Evolutionary conservation across 1,140 invertebrate species (phyloP), one percentile per base, ranked within the genome.

Genomic region (Camponotus floridanus): DNA sequence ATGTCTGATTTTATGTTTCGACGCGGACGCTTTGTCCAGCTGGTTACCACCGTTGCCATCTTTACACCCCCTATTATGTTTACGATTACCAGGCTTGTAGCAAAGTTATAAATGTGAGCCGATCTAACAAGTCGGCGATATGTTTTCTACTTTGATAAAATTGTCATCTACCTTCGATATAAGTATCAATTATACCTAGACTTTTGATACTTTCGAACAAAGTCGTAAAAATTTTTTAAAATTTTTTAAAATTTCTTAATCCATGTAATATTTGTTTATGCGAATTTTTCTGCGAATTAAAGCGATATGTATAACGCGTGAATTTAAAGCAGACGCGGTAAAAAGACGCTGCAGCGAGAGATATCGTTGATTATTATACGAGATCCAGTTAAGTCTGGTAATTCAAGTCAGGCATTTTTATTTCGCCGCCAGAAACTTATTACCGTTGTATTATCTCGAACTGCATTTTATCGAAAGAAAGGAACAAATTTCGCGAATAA

Each of bases 1-100:
- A 76, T 86, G 78, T 74, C 13, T 61, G 68, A 70, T 85, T 92
- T 92, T 92, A 92, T 90, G 92, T 31, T 79, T 64, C 45, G 8
- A 51, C 45, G 71, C 39, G 71, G 81, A 84, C 68, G 70, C 79
- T 91, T 89, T 87, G 87, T 87, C 85, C 79, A 87, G 80, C 79
- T 62, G 87, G 70, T 74, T 68, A 81, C 71, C 73, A 76, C 67
- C 64, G 76, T 88, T 65, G n/a, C 73, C 71, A 55, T 55, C 64
- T 61, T 67, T 73, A 65, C 42, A 70, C 48, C 45, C 36, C 78
- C 61, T 84, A 86, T 89, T 78, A 86, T 86, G 80, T 88, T 88
- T 88, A 86, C 55, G 13, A n/a, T 36, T 68, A 65, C 62, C 51
- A 59, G 86, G 76, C 31, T 89, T 89, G 85, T 86, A 86, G 61